Evolutionary conservation across 1,140 invertebrate genomes (phyloP).

Genomic region (Eupeodes corollae): DNA sequence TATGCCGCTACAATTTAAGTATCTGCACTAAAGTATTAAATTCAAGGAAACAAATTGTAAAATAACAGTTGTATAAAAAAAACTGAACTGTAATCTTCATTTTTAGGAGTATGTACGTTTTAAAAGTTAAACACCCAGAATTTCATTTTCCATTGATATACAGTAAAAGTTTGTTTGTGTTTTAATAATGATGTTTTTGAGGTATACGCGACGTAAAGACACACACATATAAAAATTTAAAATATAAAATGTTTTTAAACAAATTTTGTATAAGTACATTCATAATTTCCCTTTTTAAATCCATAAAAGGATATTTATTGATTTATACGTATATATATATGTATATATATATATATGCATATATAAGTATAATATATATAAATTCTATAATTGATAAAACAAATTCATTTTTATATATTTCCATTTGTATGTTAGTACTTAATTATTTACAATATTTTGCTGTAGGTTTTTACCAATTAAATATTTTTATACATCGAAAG

Average conservation of each 20-base stretch:
- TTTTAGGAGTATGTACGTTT: slow-evolving; percentile 24
- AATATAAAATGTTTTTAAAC: too few species aligned
- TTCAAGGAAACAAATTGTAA: too few species aligned
- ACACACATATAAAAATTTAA: slow-evolving; percentile 33
- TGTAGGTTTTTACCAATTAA: not conserved
- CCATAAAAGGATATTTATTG: not conserved
- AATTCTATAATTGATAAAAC: too few species aligned
- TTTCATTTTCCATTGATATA: not conserved
- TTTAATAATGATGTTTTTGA: slow-evolving; percentile 33
- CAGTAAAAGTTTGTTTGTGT: slow-evolving; percentile 17
- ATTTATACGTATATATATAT: slow-evolving; percentile 3
- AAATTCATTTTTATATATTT: too few species aligned
- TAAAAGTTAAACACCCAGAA: slow-evolving; percentile 18
- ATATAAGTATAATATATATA: not conserved
- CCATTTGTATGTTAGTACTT: too few species aligned
- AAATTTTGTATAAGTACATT: slow-evolving; percentile 6
- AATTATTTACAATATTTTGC: too few species aligned
- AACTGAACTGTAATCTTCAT: too few species aligned
- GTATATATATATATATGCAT: not conserved
- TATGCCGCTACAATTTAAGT: too few species aligned
- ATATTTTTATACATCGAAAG: slow-evolving; percentile 5
- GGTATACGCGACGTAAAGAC: slow-evolving; percentile 39
- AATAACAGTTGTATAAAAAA: too few species aligned
- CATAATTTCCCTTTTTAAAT: not conserved
- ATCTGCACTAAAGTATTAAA: too few species aligned